phyloP scores from a whole-genome alignment of 1,140 invertebrate species.

The Bradysia coprophila region DNA sequence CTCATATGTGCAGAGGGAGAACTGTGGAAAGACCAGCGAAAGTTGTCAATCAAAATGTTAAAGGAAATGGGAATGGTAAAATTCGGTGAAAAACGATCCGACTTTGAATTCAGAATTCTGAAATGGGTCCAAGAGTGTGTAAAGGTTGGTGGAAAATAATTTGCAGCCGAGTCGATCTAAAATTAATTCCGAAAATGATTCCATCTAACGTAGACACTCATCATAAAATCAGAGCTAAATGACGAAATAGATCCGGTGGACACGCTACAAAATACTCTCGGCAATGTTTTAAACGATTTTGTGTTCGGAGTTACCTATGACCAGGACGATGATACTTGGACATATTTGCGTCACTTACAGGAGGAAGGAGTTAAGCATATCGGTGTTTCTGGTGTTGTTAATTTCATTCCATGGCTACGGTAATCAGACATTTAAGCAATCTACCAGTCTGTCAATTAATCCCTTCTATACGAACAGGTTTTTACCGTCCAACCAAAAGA shows the following conservation, averaged over 20 bases:
- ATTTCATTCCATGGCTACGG: conserved; percentile 67
- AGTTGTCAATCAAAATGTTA: conserved; percentile 48
- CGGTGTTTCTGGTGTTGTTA: conserved; percentile 58
- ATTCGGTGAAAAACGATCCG: conserved; percentile 32
- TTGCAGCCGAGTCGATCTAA: not conserved
- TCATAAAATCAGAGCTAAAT: no score
- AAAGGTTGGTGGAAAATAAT: conserved; percentile 25
- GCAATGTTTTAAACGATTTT: conserved; percentile 53
- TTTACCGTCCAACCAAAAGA: conserved; percentile 33
- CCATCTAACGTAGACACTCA: no score
- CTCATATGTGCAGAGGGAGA: conserved; percentile 64
- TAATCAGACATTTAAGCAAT: conserved; percentile 16
- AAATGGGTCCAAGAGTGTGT: conserved; percentile 37
- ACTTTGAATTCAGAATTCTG: conserved; percentile 46
- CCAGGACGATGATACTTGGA: conserved; percentile 49
- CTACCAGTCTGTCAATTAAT: no score
- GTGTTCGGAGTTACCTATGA: conserved; percentile 54
- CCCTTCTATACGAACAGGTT: conserved; percentile 20
- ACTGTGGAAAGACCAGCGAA: conserved; percentile 66
- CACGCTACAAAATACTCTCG: conserved; percentile 46
- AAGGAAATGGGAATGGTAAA: conserved; percentile 59
- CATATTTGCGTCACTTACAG: conserved; percentile 49
- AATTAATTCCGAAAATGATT: not conserved
- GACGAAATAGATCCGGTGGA: conserved; percentile 5
- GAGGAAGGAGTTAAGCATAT: conserved; percentile 62